Conservation (phyloP, 2,797 vertebrate species). For the Lerista edwardsae region DNA sequence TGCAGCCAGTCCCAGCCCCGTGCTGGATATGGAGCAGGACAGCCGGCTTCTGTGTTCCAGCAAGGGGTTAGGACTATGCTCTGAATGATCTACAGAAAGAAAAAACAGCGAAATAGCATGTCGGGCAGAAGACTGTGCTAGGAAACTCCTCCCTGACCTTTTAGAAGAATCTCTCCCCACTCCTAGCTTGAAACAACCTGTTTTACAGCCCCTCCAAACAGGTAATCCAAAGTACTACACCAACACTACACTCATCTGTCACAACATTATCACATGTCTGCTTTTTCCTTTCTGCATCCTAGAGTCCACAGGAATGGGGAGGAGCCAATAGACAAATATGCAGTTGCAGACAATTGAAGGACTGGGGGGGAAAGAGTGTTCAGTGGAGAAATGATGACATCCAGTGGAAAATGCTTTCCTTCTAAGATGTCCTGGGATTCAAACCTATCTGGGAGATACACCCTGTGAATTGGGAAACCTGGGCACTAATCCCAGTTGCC, state of each 20-base stretch:
- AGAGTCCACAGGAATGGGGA: background rate
- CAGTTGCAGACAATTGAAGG: background rate
- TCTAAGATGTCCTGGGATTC: background rate
- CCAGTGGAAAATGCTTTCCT: background rate
- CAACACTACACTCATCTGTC: background rate
- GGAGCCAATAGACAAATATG: background rate
- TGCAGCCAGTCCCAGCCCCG: no score
- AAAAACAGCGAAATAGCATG: background rate
- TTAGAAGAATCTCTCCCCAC: background rate
- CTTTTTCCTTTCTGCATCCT: background rate
- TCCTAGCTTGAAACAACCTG: background rate
- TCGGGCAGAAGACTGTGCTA: background rate
- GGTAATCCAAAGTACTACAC: background rate
- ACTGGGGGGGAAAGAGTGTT: background rate
- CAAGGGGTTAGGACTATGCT: no score
- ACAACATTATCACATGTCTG: background rate
- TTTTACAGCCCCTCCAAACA: no score
- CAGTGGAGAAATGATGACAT: background rate
- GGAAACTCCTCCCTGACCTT: background rate
- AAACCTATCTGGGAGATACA: background rate
- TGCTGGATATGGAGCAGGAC: no score
- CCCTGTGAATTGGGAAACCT: background rate
- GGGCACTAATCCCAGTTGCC: background rate
- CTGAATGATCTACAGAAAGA: no score
- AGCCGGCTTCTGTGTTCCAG: no score